These are phyloP conservation scores for Alloplasta piceator DNA, from an alignment of 2,888 invertebrate species.

Conservation along the genomic window DNA sequence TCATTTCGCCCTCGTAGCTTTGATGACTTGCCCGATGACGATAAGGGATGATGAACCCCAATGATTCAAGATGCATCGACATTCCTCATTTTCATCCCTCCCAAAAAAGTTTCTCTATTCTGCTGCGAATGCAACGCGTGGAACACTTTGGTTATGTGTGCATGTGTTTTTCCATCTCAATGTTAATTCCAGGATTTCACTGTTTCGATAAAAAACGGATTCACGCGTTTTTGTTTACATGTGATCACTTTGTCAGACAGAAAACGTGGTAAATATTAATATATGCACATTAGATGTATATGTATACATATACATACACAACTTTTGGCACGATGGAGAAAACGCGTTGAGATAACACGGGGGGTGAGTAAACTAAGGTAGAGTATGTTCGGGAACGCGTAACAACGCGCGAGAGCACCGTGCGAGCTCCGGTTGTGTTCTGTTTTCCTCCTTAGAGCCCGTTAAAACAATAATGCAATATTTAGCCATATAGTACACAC, in stretches of 20 bases:
- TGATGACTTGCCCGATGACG: slow-evolving; percentile 21
- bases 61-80: slow-evolving; percentile 20
- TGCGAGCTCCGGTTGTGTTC: slow-evolving; percentile 71
- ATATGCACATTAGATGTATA: background rate
- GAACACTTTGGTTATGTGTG: too few species aligned
- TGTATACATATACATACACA: slow-evolving; percentile 3
- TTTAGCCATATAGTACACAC: slow-evolving; percentile 80
- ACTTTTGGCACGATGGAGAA: slow-evolving; percentile 8
- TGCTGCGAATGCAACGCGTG: too few species aligned
- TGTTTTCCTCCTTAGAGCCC: slow-evolving; percentile 79
- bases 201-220: too few species aligned
- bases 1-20: slow-evolving; percentile 5
- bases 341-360: slow-evolving; percentile 72
- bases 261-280: background rate
- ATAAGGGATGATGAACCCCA: slow-evolving; percentile 7
- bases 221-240: too few species aligned
- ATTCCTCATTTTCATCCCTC: background rate
- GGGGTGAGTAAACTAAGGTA: slow-evolving; percentile 68
- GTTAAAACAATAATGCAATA: slow-evolving; percentile 83
- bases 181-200: too few species aligned
- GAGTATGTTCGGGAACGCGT: slow-evolving; percentile 33
- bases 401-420: slow-evolving; percentile 66
- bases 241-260: background rate
- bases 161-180: too few species aligned
- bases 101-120: too few species aligned